Evolutionary conservation across 2,888 invertebrate species (phyloP), one percentile per base, ranked within the genome.

Genomic region (Phragmatobia fuliginosa): DNA sequence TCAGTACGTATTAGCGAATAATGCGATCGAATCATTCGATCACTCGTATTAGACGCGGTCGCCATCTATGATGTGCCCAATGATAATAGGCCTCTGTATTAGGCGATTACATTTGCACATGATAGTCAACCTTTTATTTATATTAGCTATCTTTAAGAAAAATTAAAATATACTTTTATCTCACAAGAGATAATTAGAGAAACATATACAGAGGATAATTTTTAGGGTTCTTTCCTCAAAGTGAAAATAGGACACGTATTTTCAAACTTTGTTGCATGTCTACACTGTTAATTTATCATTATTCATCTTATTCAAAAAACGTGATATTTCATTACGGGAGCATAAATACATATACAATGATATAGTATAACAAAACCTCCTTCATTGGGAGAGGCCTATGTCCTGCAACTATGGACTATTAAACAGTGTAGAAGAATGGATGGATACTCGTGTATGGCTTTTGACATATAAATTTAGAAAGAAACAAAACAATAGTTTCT

Each of bases 1-100:
- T 88, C 88, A 89, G 88, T 81, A 84, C 88, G 92, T 91, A 94
- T 94, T 93, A 94, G 90, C 83, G 92, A 90, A 92, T 94, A 93
- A 93, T 94, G 90, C 90, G 90, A 94, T 91, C 88, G 92, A 91
- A 91, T 86, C 86, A 88, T 91, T 92, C 92, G 91, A 92, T 93
- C 88, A 91, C 85, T 85, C 88, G 88, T 89, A 93, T 93, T 92
- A 92, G 86, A 86, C 85, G 85, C 87, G 88, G 83, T 87, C 84
- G 84, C 72, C 76, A 78, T 81, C 83, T 86, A 87, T 92, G 90
- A 92, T 91, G 87, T 90, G 87, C 88, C 80, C 91, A 88, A 90
- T 91, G 85, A 92, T 94, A 94, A 94, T 94, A 91, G 91, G 77
- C 83, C 85, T 81, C 84, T 86, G 90, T 88, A 93, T 93, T 93